phyloP scores from a whole-genome alignment of 2,888 invertebrate genomes.

The Teleiodes luculella region DNA sequence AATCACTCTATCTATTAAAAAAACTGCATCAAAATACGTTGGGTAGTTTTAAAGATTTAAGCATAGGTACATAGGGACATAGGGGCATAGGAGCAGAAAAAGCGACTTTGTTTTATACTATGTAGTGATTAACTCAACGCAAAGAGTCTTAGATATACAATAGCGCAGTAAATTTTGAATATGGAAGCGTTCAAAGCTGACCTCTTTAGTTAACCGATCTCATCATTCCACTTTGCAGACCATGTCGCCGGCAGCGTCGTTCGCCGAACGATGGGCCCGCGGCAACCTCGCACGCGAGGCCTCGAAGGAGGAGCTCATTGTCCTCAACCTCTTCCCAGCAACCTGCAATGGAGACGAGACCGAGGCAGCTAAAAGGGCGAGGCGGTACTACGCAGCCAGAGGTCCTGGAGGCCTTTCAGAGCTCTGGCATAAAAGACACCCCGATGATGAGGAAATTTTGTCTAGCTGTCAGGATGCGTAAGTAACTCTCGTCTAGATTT shows the following conservation, averaged over 20 bases:
- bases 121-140: no score
- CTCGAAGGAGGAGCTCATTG: conserved; percentile 49
- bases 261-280: conserved; percentile 70
- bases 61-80: no score
- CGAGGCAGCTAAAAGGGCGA: conserved; percentile 60
- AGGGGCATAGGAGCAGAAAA: no score
- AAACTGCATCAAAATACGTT: no score
- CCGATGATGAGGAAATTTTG: conserved; percentile 67
- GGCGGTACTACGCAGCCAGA: conserved; percentile 60
- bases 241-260: conserved; percentile 74
- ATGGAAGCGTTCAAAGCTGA: no score
- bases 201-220: background rate
- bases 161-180: no score
- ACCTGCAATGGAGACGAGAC: conserved; percentile 58
- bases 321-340: conserved; percentile 52
- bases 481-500: conserved; percentile 32
- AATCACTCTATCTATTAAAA: no score
- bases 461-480: conserved; percentile 72
- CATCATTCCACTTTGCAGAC: conserved; percentile 31
- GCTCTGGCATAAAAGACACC: conserved; percentile 63
- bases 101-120: no score
- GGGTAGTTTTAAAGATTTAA: no score
- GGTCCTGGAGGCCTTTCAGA: conserved; percentile 62
- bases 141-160: no score
- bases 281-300: conserved; percentile 60